Evolutionary conservation across 2,888 invertebrate genomes (phyloP), one percentile per base, ranked within the genome.

Genomic region (Zygogramma bicolorata): DNA sequence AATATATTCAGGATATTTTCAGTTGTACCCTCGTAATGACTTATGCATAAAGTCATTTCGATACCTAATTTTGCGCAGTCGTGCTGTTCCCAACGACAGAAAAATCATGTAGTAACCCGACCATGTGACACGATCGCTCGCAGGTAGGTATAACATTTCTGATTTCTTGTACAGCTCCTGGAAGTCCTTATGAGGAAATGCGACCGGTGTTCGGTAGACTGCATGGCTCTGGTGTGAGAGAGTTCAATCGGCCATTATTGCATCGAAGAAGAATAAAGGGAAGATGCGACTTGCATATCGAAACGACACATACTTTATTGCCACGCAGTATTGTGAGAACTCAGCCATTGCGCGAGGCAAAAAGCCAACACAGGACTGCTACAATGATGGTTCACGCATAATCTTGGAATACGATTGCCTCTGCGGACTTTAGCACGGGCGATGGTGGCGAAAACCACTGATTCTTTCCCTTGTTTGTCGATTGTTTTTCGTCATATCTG

Each of bases 141-240:
- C 81, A 76, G 80, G 78, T 80, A 80, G 77, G 81, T 78, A 81
- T 60, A 65, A 72, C 81, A 80, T 81, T 81, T 81, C 78, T 79
- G 61, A 72, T 68, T 78, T 74, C 77, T 81, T 78, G 79, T 76
- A 70, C 75, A 77, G 79, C 82, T 82, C 77, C 81, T 81, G 82
- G 82, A 84, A 83, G 81, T 77, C 85, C 85, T 84, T 85, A 85
- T 82, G 82, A 80, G 86, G 85, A 82, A 71, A 77, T 81, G 80
- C 73, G 76, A 79, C 76, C 80, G 80, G 72, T 75, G 79, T 75
- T 79, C 67, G 81, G 79, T 82, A 85, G 85, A 85, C 85, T 85
- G 85, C 85, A 73, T 85, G 85, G 85, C 86, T 85, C 84, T 85
- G 77, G 83, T 82, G 84, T 85, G 85, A 84, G 85, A 85, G 85